phyloP scores from a whole-genome alignment of 2,113 vertebrate genomes.

The Saccopteryx bilineata region DNA sequence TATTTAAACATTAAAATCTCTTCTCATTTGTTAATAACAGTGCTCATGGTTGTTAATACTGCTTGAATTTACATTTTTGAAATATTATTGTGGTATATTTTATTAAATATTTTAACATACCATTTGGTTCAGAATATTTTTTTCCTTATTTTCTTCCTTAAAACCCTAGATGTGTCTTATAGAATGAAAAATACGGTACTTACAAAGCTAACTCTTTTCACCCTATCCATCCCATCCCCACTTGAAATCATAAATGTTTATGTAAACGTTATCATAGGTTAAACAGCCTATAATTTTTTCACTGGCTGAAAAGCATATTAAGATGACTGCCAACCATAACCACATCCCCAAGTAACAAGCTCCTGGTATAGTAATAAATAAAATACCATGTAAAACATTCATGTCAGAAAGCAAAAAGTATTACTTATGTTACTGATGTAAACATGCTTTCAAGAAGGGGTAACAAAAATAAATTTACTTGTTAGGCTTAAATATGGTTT shows the following conservation, averaged over 20 bases:
- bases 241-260: constrained; percentile 29
- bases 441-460: constrained; percentile 45
- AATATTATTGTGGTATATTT: too few species aligned
- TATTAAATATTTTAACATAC: too few species aligned
- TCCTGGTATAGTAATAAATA: constrained; percentile 35
- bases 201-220: neutral
- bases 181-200: neutral
- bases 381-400: constrained; percentile 52
- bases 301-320: constrained; percentile 44
- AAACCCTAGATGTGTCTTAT: too few species aligned
- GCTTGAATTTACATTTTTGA: too few species aligned
- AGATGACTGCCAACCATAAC: constrained; percentile 22
- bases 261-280: constrained; percentile 51
- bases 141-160: too few species aligned
- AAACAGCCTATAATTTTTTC: neutral
- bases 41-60: too few species aligned
- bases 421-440: constrained; percentile 14
- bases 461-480: constrained; percentile 63
- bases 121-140: too few species aligned
- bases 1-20: too few species aligned
- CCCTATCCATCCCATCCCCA: neutral
- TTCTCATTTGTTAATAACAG: too few species aligned
- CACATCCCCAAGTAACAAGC: constrained; percentile 7
- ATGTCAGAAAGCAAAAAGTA: constrained; percentile 59
- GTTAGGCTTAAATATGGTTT: neutral